These are phyloP conservation scores for Cremastinae sp. DNA, from an alignment of 2,888 invertebrate species.

Conservation along the genomic window DNA sequence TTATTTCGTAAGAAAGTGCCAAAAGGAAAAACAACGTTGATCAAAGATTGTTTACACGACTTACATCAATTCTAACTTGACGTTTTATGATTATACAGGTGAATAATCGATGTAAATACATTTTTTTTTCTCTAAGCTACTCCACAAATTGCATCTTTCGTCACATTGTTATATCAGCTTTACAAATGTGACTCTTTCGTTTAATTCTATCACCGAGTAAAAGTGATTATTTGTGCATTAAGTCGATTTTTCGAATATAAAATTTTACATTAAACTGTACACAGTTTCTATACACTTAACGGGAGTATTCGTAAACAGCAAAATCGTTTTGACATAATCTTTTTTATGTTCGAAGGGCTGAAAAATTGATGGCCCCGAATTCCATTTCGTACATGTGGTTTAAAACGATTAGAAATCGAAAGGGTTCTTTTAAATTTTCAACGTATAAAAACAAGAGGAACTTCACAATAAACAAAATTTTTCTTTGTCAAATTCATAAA, in stretches of 20 bases:
- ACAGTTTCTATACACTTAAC: conserved; percentile 71
- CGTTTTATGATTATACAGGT: conserved; percentile 49
- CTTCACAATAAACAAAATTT: too few species aligned
- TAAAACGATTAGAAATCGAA: too few species aligned
- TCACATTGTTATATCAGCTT: conserved; percentile 8
- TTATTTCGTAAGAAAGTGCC: conserved; percentile 9
- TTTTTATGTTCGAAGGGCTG: background rate
- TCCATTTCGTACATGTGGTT: background rate
- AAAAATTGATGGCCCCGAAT: conserved; percentile 5
- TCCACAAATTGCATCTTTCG: conserved; percentile 9
- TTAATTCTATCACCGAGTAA: conserved; percentile 11
- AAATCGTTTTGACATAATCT: conserved; percentile 49
- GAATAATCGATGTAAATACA: conserved; percentile 57
- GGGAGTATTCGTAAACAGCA: conserved; percentile 60
- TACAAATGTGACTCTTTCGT: conserved; percentile 3
- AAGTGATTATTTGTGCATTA: conserved; percentile 52
- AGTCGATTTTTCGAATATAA: conserved; percentile 66
- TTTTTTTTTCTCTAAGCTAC: conserved; percentile 39
- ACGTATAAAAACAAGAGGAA: too few species aligned
- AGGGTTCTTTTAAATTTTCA: too few species aligned
- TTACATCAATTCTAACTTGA: conserved; percentile 47
- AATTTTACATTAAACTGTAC: conserved; percentile 70
- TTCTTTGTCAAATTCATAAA: too few species aligned
- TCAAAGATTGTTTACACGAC: conserved; percentile 4
- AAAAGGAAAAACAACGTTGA: conserved; percentile 26